Base-by-base conservation (phyloP, 2,888 invertebrate genomes). In the Ptilodon capucinus region DNA sequence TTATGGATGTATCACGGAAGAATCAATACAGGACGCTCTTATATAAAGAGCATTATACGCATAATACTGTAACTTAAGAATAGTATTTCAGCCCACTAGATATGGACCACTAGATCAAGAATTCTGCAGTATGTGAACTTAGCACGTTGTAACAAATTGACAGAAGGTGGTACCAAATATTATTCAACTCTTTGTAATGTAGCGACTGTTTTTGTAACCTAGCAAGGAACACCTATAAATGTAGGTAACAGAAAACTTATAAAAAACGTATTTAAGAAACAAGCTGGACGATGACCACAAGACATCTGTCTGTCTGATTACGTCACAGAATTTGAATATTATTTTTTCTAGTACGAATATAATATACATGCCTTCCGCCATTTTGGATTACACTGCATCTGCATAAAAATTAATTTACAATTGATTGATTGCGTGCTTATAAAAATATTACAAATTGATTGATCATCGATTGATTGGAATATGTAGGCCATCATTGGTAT, bases 401-500 rank as follows among this genome's bases (percentile, higher is more conserved):
- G 40, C 42, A 40, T 43, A 32, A 35, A 48, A 47, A 48, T 42
- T 28, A 21, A 43, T 25, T 43, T 6, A 28, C 28, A 36, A 30
- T 44, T 41, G 44, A 38, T 43, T 42, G 32, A 42, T 34, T 49
- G 32, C 42, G 42, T 46, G 48, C 48, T 43, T 42, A 48, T 57
- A 53, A 57, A 58, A 51, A 47, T 21, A 40, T 42, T 46, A 48
- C 19, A 21, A 42, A 34, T 51, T 62, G 51, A 65, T 56, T 52
- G 50, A 54, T 51, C 42, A 48, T 44, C 34, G 7, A 17, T 38
- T 51, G 62, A 54, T 61, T 60, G 46, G 40, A 34, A 52, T 50
- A 52, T 42, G 42, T 48, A 54, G 34, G 13, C 46, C 54, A 51
- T 35, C 32, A 46, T 54, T 48, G 54, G 48, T 48, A 48, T 50